Evolutionary conservation across 2,113 vertebrate genomes (phyloP), one percentile per base, ranked within the genome.

Genomic region (Paratilapia polleni): DNA sequence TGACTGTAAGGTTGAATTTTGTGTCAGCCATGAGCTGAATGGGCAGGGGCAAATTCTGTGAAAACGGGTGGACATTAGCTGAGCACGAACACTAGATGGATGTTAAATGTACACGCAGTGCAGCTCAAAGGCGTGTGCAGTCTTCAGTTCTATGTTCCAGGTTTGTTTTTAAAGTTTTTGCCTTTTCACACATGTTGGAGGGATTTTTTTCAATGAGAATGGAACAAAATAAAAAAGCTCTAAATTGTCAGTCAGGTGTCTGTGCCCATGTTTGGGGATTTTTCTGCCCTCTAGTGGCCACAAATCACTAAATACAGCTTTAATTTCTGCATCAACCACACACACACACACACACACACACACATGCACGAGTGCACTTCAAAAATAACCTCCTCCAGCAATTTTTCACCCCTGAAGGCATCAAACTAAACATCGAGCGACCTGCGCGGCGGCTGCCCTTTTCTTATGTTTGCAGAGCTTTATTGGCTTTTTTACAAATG

Each of bases 401-500:
- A 22, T 38, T 73, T 62, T 0, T 62, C 5, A 20, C 6, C 49
- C 81, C 58, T 38, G 54, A 41, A 54, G 57, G 58, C 66, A 12
- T 57, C 11, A 43, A 68, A 28, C 41, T 22, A 13, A 34, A 22
- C 70, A 12, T 17, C 0, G 20, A 62, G 43, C 6, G 17, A 15
- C 49, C 6, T 19, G 17, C 2, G 49, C 17, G 6, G 6, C 6
- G 6, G 19, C 43, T 14, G 19, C 52, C 1, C 10, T 14, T 34
- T 54, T 49, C 41, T 61, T 8, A 3, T 56, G 68, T 81, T 78
- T 80, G 73, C 83, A 68, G 14, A 85, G 77, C 73, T 90, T 91
- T 82, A 84, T 83, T 79, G 70, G 80, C 60, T 66, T 61, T 89
- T 90, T 83, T 57, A 90, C 83, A 92, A 83, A 90, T 58, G 28